A percentile compares a stretch with the other conserved stretches of the same genome.
phyloP scores from a whole-genome alignment of 2,113 vertebrate genomes.

The Colistium nudipinnis region DNA sequence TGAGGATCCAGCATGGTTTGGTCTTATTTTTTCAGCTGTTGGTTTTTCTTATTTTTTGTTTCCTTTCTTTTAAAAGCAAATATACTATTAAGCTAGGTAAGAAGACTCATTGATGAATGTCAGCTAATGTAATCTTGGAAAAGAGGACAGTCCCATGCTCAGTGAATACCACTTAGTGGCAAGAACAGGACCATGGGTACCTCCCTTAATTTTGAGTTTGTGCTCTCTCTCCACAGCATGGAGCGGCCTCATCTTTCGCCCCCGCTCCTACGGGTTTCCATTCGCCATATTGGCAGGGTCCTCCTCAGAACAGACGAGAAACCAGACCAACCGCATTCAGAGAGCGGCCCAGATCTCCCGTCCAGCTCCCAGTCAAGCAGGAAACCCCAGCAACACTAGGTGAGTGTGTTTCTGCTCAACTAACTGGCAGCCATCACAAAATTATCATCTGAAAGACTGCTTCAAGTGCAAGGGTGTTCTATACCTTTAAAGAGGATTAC shows the following conservation, averaged over 20 bases:
- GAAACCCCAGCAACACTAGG: constrained; percentile 91
- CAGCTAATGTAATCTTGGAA: constrained; percentile 8
- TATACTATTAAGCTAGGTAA: constrained; percentile 16
- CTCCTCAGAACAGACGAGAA: constrained; percentile 93
- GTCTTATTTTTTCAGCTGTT: constrained; percentile 23
- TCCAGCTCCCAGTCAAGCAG: constrained; percentile 92
- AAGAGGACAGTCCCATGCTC: not conserved
- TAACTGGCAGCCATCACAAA: not conserved
- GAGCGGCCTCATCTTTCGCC: constrained; percentile 91
- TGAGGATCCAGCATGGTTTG: constrained; percentile 73
- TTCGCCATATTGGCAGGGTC: constrained; percentile 95
- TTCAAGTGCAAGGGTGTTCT: not conserved
- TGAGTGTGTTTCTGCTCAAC: constrained; percentile 70
- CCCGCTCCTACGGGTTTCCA: constrained; percentile 92
- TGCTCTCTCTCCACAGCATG: constrained; percentile 88
- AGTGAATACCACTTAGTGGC: constrained; percentile 16
- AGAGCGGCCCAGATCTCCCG: constrained; percentile 93
- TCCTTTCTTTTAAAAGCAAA: not conserved
- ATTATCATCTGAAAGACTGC: not conserved
- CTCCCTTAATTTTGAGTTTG: constrained; percentile 43
- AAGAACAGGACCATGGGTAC: constrained; percentile 4
- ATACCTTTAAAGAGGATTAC: not conserved
- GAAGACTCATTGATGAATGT: constrained; percentile 8
- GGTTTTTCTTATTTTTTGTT: constrained; percentile 5
- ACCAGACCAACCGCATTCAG: constrained; percentile 90